phyloP scores from a whole-genome alignment of 2,888 invertebrate genomes.

The Polydesmus complanatus region DNA sequence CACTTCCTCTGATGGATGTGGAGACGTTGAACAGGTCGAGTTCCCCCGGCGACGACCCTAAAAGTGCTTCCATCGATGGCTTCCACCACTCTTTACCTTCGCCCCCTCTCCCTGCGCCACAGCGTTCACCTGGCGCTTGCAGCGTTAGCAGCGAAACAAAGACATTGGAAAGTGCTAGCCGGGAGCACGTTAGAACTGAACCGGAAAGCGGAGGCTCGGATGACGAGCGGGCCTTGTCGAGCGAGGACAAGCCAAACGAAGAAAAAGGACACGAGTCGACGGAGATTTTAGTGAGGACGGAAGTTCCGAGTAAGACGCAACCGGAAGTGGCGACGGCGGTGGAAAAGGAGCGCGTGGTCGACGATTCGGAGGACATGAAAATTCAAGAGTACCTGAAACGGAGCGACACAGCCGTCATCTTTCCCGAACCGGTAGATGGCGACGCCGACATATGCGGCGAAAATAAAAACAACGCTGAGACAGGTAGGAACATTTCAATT shows the following conservation, averaged over 20 bases:
- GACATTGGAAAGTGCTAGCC: not conserved
- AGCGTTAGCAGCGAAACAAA: not conserved
- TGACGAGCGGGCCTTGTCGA: not conserved
- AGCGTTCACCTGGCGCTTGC: not conserved
- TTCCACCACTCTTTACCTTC: constrained; percentile 4
- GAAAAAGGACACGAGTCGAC: not conserved
- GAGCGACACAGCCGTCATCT: constrained; percentile 41
- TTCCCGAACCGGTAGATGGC: constrained; percentile 36
- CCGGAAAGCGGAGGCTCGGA: not conserved
- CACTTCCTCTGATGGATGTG: not conserved
- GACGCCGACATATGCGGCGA: constrained; percentile 16
- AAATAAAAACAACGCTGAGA: constrained; percentile 4
- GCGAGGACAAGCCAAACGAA: not conserved
- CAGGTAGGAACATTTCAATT: not conserved
- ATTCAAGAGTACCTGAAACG: constrained; percentile 38
- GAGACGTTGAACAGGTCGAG: not conserved
- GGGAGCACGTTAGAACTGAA: too few species aligned
- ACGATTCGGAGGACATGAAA: constrained; percentile 28
- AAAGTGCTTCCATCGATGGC: constrained; percentile 15
- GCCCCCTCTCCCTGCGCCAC: not conserved
- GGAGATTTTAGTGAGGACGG: not conserved
- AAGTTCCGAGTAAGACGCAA: too few species aligned
- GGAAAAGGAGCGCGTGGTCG: not conserved
- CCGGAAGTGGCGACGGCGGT: not conserved
- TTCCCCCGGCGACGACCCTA: not conserved